Evolutionary conservation across 1,140 invertebrate species (phyloP).

Genomic region (Bombus balteatus): DNA sequence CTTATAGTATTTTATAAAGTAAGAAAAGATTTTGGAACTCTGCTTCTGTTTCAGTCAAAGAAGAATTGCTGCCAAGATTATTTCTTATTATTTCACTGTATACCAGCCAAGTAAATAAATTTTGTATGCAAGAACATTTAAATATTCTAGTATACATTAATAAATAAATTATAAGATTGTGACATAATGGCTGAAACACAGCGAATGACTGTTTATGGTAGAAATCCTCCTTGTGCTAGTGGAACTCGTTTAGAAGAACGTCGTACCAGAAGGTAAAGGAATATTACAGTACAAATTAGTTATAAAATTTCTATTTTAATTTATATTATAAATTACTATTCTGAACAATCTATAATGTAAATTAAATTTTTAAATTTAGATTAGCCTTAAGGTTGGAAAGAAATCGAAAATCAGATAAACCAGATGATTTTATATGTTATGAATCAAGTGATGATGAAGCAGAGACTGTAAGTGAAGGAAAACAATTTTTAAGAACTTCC

Average conservation of each 20-base stretch:
- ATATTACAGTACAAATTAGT: not conserved
- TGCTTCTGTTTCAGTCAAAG: conserved; percentile 37
- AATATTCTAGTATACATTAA: conserved; percentile 4
- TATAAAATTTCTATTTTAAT: not conserved
- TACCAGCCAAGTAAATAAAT: conserved; percentile 12
- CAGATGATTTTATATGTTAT: conserved; percentile 94
- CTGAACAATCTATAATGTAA: not conserved
- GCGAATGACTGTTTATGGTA: conserved; percentile 85
- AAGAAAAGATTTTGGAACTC: conserved; percentile 6
- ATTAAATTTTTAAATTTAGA: conserved; percentile 60
- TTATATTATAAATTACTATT: conserved; percentile 13
- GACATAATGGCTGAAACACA: conserved; percentile 82
- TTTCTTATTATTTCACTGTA: conserved; percentile 35
- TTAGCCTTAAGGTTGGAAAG: conserved; percentile 84
- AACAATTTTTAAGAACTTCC: conserved; percentile 89
- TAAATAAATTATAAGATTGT: conserved; percentile 36
- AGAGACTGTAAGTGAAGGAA: conserved; percentile 87
- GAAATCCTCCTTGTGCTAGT: conserved; percentile 88
- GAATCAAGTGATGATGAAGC: conserved; percentile 93
- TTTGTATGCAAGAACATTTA: conserved; percentile 3
- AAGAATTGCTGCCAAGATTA: conserved; percentile 41
- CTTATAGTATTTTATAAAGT: not conserved
- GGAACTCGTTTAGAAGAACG: conserved; percentile 88
- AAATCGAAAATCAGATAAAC: conserved; percentile 90
- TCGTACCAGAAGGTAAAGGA: conserved; percentile 84